Base-by-base conservation (phyloP, 2,888 invertebrate genomes). In the Spodoptera littoralis region DNA sequence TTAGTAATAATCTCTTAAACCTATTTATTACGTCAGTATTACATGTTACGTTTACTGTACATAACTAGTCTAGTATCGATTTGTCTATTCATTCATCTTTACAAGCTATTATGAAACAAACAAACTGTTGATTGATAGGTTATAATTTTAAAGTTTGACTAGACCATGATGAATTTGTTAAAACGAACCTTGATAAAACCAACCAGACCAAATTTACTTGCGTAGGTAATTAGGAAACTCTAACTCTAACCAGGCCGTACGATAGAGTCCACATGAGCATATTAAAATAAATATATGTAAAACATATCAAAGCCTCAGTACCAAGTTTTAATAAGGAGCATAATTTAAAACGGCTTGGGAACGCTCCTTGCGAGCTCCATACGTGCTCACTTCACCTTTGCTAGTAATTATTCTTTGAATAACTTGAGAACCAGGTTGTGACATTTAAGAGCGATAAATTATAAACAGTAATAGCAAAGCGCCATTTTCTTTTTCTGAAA, bases 401-500 rank as follows among this genome's bases (percentile, higher is more conserved):
- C 68, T 41, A 52, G 73, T 79, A 77, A 83, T 72, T 70, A 73
- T 77, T 74, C 58, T 67, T 76, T 78, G 64, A 77, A 80, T 74
- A 70, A 72, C 59, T 65, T 44, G 51, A 65, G 48, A 11, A 22
- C 24, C 50, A 4, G 47, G 51, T 22, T 70, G 49, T 49, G 41
- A 42, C 70, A 70, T 30, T 30, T 51, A 57, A 45, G 46, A 47
- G 12, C 12, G 22, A 46, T 47, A 47, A 24, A 63, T 47, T 9
- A 27, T 9, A 24, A 53, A 36, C 36, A 36, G 36, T 36, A 36
- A 36, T 36, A 36, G 36, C 36, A 5, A 36, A 9, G 6, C 36
- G 36, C 1, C 36, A 36, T 36, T 36, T 36, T 36, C 6, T 36
- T 36, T 36, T 36, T 6, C 30, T 30, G 30, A 4, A 4, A 30